Conservation (phyloP, 2,113 vertebrate species). For the Hippocampus barbouri region DNA sequence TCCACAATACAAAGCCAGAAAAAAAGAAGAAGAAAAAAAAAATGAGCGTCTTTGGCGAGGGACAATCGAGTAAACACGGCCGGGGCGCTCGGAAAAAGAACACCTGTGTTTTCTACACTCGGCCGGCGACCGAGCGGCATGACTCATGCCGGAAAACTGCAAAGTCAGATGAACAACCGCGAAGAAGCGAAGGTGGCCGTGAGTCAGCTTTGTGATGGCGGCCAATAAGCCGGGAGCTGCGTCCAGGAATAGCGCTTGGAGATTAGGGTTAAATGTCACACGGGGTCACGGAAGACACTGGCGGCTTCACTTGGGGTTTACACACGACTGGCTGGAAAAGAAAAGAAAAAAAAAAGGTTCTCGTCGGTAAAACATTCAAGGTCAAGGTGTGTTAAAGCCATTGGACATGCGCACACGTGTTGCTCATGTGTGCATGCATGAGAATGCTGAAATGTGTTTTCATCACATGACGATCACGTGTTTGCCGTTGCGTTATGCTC, state of each 20-base stretch:
- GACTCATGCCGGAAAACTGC: constrained; percentile 52
- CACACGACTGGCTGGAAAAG: constrained; percentile 20
- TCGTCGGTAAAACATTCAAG: not conserved
- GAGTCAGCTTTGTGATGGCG: constrained; percentile 40
- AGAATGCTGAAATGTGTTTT: constrained; percentile 16
- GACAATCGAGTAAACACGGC: constrained; percentile 64
- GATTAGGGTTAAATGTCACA: constrained; percentile 71
- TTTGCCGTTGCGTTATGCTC: constrained; percentile 42
- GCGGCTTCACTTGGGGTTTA: constrained; percentile 33
- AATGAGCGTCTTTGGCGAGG: constrained; percentile 52
- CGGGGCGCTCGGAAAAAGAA: constrained; percentile 47
- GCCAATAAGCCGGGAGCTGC: constrained; percentile 48
- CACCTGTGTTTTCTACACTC: constrained; percentile 66
- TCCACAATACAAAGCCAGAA: constrained; percentile 60
- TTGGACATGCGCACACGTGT: not conserved
- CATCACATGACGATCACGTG: constrained; percentile 33
- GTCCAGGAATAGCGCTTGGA: constrained; percentile 59
- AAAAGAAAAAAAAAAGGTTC: not conserved
- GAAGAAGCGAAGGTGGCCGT: constrained; percentile 31
- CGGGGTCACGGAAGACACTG: constrained; percentile 59
- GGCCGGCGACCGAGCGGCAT: constrained; percentile 23
- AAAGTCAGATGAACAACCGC: constrained; percentile 45
- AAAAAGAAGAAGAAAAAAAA: constrained; percentile 2
- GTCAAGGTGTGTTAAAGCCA: not conserved
- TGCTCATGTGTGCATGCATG: not conserved